A percentile compares a stretch with the other conserved stretches of the same genome.
Evolutionary conservation across 2,113 vertebrate genomes (phyloP).

Genomic region (Machaerirhynchus nigripectus): DNA sequence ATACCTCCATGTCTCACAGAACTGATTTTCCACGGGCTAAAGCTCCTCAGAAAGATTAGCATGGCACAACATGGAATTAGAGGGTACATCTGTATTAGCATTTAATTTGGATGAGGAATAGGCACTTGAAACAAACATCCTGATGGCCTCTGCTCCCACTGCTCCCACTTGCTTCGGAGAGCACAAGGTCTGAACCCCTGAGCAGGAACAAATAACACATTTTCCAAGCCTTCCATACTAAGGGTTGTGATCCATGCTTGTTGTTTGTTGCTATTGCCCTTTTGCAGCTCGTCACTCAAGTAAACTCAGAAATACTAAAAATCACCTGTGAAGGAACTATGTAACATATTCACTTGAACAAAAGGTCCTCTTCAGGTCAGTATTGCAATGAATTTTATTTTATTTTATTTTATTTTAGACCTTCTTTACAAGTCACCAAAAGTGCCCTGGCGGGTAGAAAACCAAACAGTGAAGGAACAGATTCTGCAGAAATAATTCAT

Average conservation of each 20-base stretch:
- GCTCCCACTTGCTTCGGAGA: fast-evolving
- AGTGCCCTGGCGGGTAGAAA: not conserved
- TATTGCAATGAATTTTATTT: not conserved
- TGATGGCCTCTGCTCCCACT: not conserved
- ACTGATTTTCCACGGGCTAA: not conserved
- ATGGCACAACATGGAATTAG: not conserved
- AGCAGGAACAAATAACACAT: not conserved
- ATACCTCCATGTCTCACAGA: not conserved
- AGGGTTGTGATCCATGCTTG: not conserved
- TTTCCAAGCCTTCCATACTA: not conserved
- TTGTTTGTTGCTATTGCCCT: not conserved
- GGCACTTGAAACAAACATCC: not conserved
- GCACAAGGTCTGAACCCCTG: not conserved
- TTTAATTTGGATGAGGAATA: not conserved
- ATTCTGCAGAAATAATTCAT: not conserved
- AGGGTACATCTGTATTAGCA: not conserved
- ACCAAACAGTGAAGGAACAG: not conserved
- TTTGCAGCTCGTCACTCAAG: not conserved
- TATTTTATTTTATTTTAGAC: not conserved
- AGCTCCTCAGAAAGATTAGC: not conserved
- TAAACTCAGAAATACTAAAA: not conserved
- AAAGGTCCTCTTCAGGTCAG: not conserved
- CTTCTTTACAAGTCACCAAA: not conserved
- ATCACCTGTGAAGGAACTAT: not conserved
- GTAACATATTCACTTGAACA: not conserved